Evolutionary conservation across 2,113 vertebrate genomes (phyloP).

Genomic region (Hemiprocne comata): DNA sequence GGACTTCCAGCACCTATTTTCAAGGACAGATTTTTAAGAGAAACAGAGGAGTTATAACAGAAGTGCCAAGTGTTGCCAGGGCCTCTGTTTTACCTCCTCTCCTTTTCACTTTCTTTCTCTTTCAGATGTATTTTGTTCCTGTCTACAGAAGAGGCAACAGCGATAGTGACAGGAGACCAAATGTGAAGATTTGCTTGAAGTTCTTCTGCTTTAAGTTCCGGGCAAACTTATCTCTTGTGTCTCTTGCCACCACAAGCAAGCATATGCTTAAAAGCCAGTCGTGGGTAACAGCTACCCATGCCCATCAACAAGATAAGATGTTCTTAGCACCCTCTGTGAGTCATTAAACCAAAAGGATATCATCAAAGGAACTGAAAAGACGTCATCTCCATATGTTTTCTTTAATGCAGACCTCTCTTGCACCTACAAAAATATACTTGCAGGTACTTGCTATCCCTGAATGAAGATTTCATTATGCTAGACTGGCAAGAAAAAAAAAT

Average conservation of each 20-base stretch:
- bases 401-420: background rate
- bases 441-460: background rate
- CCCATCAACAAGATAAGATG: background rate
- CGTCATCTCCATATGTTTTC: background rate
- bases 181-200: background rate
- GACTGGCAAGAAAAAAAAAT: background rate
- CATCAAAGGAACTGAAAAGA: background rate
- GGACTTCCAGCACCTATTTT: background rate
- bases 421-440: background rate
- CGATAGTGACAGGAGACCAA: background rate
- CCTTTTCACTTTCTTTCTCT: background rate
- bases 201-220: background rate
- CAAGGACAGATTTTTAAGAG: background rate
- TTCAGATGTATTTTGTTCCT: background rate
- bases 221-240: background rate
- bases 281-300: background rate
- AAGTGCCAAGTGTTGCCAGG: background rate
- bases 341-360: background rate
- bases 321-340: background rate
- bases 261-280: background rate
- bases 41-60: background rate
- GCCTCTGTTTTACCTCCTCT: background rate
- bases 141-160: background rate
- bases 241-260: background rate
- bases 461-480: background rate